Evolutionary conservation across 2,797 vertebrate species (phyloP).

Genomic region (Gymnocypris eckloni): DNA sequence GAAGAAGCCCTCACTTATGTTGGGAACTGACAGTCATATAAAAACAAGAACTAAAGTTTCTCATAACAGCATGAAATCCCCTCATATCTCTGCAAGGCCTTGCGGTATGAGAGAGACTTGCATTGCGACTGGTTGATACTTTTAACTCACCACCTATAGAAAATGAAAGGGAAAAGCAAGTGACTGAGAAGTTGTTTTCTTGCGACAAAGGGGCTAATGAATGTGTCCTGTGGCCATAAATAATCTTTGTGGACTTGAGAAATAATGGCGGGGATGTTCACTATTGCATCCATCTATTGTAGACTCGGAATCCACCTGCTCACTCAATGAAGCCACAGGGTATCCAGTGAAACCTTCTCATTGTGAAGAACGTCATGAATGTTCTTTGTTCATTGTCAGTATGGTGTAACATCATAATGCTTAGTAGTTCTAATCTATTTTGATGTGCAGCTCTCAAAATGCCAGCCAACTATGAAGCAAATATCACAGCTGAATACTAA

Average conservation of each 20-base stretch:
- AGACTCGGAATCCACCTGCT: constrained; percentile 32
- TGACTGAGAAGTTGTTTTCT: constrained; percentile 47
- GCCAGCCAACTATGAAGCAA: constrained; percentile 41
- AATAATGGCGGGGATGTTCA: constrained; percentile 14
- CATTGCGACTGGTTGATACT: constrained; percentile 57
- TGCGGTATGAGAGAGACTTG: constrained; percentile 66
- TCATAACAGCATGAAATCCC: constrained; percentile 73
- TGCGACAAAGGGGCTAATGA: background rate
- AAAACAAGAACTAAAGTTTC: constrained; percentile 74
- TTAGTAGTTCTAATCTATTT: constrained; percentile 31
- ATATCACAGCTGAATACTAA: constrained; percentile 42
- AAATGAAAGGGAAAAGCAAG: constrained; percentile 64
- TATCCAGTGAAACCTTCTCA: constrained; percentile 33
- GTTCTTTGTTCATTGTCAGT: constrained; percentile 43
- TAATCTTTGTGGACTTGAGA: constrained; percentile 22
- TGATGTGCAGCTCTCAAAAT: constrained; percentile 25
- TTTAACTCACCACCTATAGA: constrained; percentile 57
- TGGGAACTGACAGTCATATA: constrained; percentile 67
- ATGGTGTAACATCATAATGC: constrained; percentile 26
- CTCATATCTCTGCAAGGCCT: constrained; percentile 66
- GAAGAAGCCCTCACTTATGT: background rate
- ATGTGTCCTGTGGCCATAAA: constrained; percentile 18
- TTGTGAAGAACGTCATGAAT: constrained; percentile 15
- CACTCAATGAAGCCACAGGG: constrained; percentile 25
- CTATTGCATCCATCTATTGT: constrained; percentile 11